These are phyloP conservation scores for Pseudorasbora parva DNA, from an alignment of 2,113 vertebrate genomes.

Conservation along the genomic window DNA sequence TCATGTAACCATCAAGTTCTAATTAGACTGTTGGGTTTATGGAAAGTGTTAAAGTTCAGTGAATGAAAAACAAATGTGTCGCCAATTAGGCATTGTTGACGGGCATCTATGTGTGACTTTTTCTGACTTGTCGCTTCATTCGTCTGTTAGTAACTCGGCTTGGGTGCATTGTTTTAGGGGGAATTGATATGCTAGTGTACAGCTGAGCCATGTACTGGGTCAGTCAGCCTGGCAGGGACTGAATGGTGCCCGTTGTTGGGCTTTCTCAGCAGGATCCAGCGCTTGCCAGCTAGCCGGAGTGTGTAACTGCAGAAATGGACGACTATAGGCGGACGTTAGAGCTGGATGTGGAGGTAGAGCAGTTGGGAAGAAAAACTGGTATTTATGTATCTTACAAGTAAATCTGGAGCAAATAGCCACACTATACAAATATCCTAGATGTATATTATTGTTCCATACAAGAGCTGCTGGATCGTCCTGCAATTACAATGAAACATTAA, in stretches of 20 bases:
- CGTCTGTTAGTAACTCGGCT: constrained; percentile 45
- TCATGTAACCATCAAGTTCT: constrained; percentile 77
- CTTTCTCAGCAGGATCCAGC: constrained; percentile 62
- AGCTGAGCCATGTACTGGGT: constrained; percentile 64
- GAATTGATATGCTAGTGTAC: constrained; percentile 60
- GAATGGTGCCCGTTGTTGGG: constrained; percentile 73
- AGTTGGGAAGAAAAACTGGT: constrained; percentile 65
- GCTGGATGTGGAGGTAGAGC: constrained; percentile 68
- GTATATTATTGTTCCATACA: background rate
- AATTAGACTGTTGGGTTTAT: constrained; percentile 78
- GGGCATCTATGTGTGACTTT: constrained; percentile 67
- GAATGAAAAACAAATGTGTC: constrained; percentile 79
- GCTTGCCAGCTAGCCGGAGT: constrained; percentile 73
- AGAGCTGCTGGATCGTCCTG: constrained; percentile 3
- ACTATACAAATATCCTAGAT: background rate
- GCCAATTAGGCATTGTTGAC: constrained; percentile 73
- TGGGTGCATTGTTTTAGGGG: constrained; percentile 48
- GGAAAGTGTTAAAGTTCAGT: constrained; percentile 73
- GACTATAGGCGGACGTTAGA: constrained; percentile 67
- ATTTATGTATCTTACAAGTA: background rate
- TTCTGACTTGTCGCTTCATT: constrained; percentile 59
- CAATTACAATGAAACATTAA: background rate
- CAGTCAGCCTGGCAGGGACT: constrained; percentile 66
- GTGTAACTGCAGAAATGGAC: constrained; percentile 32
- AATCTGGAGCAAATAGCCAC: constrained; percentile 47